phyloP scores from a whole-genome alignment of 1,140 invertebrate species.

The Rhizoglyphus robini region DNA sequence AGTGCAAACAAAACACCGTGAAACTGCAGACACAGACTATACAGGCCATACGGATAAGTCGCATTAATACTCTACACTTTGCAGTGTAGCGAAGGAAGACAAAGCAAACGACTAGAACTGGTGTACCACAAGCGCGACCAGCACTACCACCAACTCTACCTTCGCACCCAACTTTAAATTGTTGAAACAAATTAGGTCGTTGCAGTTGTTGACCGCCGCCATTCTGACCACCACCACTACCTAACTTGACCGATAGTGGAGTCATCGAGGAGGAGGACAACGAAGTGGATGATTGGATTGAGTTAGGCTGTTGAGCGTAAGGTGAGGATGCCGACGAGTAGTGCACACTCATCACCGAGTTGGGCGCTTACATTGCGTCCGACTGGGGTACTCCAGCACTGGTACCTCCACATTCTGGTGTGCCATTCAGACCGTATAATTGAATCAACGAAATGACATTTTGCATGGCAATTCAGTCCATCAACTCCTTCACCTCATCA shows the following conservation, averaged over 20 bases:
- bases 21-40: too few relatives aligned
- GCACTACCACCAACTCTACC: too few relatives aligned
- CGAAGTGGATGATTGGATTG: not conserved
- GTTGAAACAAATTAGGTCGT: not conserved
- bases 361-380: not conserved
- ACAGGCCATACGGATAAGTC: too few relatives aligned
- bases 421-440: not conserved
- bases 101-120: too few relatives aligned
- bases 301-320: not conserved
- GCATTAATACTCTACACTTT: too few relatives aligned
- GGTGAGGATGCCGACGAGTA: slow-evolving; percentile 2
- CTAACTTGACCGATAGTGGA: not conserved
- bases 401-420: not conserved
- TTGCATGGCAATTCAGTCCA: not conserved
- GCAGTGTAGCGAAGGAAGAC: too few relatives aligned
- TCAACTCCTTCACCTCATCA: not conserved
- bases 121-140: too few relatives aligned
- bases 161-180: too few relatives aligned
- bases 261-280: slow-evolving; percentile 5
- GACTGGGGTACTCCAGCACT: not conserved
- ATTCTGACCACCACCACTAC: too few relatives aligned
- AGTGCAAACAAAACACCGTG: too few relatives aligned
- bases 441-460: not conserved
- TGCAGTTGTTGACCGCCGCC: not conserved
- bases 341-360: slow-evolving; percentile 1